Evolutionary conservation across 2,797 vertebrate species (phyloP), one percentile per base, ranked within the genome.

Genomic region (Oreochromis grahami): DNA sequence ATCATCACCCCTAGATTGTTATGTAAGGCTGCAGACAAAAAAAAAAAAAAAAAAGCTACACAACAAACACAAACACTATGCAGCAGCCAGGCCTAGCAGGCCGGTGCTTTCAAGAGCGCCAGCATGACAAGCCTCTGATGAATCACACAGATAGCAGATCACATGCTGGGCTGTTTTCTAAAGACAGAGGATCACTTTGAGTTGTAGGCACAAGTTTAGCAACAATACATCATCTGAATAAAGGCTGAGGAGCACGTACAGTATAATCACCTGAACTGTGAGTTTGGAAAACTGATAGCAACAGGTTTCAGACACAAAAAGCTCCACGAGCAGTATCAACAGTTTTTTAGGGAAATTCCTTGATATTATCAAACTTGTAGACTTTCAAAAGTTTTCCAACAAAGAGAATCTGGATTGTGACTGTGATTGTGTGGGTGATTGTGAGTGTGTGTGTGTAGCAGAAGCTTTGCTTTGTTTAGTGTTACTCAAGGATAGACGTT

Each of bases 81-180:
- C 83, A 74, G 80, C 79, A 86, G 83, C 79, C 84, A 83, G 88
- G 51, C 76, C 72, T 80, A 70, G 78, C 77, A 79, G 81, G 52
- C 41, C 72, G 12, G 58, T 2, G 53, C 86, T 87, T 89, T 91
- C 79, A 87, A 78, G 77, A 78, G 83, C 77, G 24, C 87, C 93
- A 83, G 89, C 91, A 82, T 90, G 88, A 93, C 91, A 70, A 65
- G 84, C 74, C 29, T 87, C 76, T 79, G 90, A 92, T 92, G 85
- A 81, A 76, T 86, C 78, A 21, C 32, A 68, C 77, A 89, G 91
- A 93, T 93, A 93, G 41, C 68, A 50, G 65, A 89, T 93, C 92
- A 91, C 89, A 93, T 85, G 88, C 83, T 48, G 52, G 78, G 41
- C 70, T 86, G 81, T 78, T 89, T 70, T 77, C 21, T 45, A 55